These are phyloP conservation scores for Coturnix japonica DNA, from an alignment of 2,113 vertebrate species.

Conservation along the genomic window DNA sequence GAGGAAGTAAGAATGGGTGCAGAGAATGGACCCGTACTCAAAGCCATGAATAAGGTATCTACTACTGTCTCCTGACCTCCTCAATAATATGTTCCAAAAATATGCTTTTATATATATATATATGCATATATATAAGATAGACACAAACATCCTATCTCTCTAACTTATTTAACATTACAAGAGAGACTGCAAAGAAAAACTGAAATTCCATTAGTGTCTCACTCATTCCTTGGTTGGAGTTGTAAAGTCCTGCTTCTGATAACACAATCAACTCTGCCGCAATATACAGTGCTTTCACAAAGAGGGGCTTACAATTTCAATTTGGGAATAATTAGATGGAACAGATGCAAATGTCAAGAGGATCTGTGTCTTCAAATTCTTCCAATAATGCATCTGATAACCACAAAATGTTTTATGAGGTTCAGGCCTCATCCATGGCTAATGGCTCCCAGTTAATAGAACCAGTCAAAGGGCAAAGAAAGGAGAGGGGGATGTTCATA, in stretches of 20 bases:
- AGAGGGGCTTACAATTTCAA: slow-evolving; percentile 59
- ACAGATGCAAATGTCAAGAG: slow-evolving; percentile 62
- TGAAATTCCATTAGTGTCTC: slow-evolving; percentile 26
- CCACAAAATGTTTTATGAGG: slow-evolving; percentile 61
- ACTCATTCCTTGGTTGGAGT: not conserved
- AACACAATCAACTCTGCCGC: slow-evolving; percentile 52
- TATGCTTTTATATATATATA: slow-evolving; percentile 2
- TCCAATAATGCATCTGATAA: slow-evolving; percentile 56
- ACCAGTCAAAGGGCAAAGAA: slow-evolving; percentile 68
- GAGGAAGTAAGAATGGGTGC: not conserved
- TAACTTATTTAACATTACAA: not conserved
- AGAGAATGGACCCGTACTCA: too few relatives aligned
- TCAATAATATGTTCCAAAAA: slow-evolving; percentile 7
- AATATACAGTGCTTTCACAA: slow-evolving; percentile 52
- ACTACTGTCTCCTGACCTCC: not conserved
- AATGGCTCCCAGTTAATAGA: slow-evolving; percentile 69
- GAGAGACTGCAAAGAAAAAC: not conserved
- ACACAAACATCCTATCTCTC: not conserved
- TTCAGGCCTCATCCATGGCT: slow-evolving; percentile 66
- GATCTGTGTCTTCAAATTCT: slow-evolving; percentile 47
- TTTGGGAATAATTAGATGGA: slow-evolving; percentile 39
- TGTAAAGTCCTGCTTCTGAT: slow-evolving; percentile 38
- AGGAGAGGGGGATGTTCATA: slow-evolving; percentile 25
- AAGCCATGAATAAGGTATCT: not conserved
- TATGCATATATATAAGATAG: not conserved